A percentile compares a stretch with the other conserved stretches of the same genome.
These are phyloP conservation scores for Megalops cyprinoides DNA, from an alignment of 2,797 vertebrate genomes.

Conservation along the genomic window DNA sequence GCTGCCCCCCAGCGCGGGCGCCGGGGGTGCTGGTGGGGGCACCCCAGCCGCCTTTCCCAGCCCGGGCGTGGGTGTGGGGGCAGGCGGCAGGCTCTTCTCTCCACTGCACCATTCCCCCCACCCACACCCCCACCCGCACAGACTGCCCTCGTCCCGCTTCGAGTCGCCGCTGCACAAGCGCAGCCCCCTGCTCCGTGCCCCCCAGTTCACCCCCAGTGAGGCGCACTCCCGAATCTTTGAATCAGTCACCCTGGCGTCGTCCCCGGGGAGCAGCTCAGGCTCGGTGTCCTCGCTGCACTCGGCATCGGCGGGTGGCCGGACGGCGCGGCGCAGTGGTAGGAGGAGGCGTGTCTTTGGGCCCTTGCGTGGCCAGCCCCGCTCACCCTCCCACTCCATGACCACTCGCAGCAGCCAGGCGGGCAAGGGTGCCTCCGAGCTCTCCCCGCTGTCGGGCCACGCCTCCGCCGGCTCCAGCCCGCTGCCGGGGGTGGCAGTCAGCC, in stretches of 20 bases:
- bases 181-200: conserved; percentile 89
- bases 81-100: conserved; percentile 85
- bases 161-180: conserved; percentile 89
- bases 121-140: conserved; percentile 69
- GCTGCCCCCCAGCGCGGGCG: conserved; percentile 69
- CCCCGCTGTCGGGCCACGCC: conserved; percentile 80
- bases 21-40: conserved; percentile 58
- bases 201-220: conserved; percentile 95
- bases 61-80: conserved; percentile 64
- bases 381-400: conserved; percentile 97
- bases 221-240: conserved; percentile 98
- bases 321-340: conserved; percentile 69
- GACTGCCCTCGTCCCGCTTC: conserved; percentile 73
- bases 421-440: conserved; percentile 73
- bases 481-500: conserved; percentile 83
- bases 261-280: conserved; percentile 79
- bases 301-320: conserved; percentile 64
- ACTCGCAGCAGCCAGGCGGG: conserved; percentile 83
- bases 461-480: conserved; percentile 86
- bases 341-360: conserved; percentile 70
- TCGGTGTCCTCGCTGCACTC: conserved; percentile 80
- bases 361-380: conserved; percentile 82
- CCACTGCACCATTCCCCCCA: conserved; percentile 72
- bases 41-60: conserved; percentile 78
- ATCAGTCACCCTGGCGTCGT: conserved; percentile 87